Evolutionary conservation across 2,888 invertebrate species (phyloP).

Genomic region (Torymus tubicola): DNA sequence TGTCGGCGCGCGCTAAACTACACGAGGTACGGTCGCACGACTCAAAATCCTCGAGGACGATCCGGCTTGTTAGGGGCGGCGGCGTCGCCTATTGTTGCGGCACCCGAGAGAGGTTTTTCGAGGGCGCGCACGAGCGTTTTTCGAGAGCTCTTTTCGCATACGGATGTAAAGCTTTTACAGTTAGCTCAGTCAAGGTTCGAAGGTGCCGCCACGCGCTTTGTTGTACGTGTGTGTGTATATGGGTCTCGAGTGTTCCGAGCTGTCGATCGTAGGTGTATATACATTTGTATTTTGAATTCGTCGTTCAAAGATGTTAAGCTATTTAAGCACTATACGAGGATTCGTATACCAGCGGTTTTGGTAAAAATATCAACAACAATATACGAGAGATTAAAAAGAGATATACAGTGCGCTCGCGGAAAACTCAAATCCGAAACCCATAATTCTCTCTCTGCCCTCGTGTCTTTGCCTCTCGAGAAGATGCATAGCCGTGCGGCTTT

Average conservation of each 20-base stretch:
- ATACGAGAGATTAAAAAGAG: too few relatives aligned
- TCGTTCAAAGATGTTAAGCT: too few relatives aligned
- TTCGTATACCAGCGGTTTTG: too few relatives aligned
- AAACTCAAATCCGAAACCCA: constrained; percentile 28
- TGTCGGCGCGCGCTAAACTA: constrained; percentile 68
- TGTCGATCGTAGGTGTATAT: background rate
- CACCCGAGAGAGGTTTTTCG: constrained; percentile 25
- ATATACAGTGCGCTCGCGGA: too few relatives aligned
- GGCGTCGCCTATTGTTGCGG: constrained; percentile 60
- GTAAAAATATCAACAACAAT: too few relatives aligned
- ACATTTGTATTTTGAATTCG: too few relatives aligned
- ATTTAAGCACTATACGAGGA: too few relatives aligned
- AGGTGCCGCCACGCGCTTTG: background rate
- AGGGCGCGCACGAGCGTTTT: constrained; percentile 5
- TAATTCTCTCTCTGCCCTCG: constrained; percentile 12
- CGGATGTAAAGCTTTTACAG: background rate
- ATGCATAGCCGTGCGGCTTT: background rate
- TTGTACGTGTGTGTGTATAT: background rate
- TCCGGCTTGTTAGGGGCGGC: constrained; percentile 72
- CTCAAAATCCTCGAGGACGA: constrained; percentile 61
- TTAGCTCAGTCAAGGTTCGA: background rate
- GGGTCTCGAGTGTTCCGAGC: background rate
- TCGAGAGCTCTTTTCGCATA: constrained; percentile 10
- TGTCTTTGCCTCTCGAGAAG: too few relatives aligned
- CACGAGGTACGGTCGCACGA: constrained; percentile 61